phyloP scores from a whole-genome alignment of 2,797 vertebrate genomes.

The Parauchenoglanis ngamensis region DNA sequence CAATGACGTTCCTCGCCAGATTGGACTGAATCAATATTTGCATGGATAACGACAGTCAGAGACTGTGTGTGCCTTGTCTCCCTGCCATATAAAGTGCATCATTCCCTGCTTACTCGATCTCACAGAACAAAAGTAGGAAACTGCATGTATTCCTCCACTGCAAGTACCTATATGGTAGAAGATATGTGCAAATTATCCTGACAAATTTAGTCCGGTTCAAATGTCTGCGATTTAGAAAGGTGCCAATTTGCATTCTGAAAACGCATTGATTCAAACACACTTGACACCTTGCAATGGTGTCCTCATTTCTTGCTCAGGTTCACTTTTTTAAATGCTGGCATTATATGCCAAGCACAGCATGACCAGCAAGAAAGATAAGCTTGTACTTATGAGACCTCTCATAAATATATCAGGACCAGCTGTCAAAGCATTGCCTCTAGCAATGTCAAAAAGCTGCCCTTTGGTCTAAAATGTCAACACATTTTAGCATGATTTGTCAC shows the following conservation, averaged over 20 bases:
- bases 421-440: conserved; percentile 36
- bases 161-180: conserved; percentile 57
- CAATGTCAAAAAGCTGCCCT: conserved; percentile 41
- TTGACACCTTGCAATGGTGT: conserved; percentile 36
- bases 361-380: conserved; percentile 14
- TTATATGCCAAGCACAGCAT: conserved; percentile 28
- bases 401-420: conserved; percentile 44
- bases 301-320: neutral
- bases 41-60: conserved; percentile 47
- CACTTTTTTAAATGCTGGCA: neutral
- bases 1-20: conserved; percentile 26
- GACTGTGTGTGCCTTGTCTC: conserved; percentile 23
- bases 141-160: conserved; percentile 42
- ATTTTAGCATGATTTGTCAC: conserved; percentile 49
- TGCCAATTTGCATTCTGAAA: conserved; percentile 35
- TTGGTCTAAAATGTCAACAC: conserved; percentile 48
- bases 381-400: conserved; percentile 21
- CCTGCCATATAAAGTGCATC: conserved; percentile 33
- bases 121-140: conserved; percentile 24
- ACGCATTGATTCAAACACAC: conserved; percentile 58
- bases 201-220: conserved; percentile 63
- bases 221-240: conserved; percentile 52
- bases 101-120: neutral
- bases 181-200: conserved; percentile 66
- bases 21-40: conserved; percentile 46